A percentile compares a stretch with the other conserved stretches of the same genome.
Conservation (phyloP, 2,113 vertebrate species). For the Gambusia affinis region DNA sequence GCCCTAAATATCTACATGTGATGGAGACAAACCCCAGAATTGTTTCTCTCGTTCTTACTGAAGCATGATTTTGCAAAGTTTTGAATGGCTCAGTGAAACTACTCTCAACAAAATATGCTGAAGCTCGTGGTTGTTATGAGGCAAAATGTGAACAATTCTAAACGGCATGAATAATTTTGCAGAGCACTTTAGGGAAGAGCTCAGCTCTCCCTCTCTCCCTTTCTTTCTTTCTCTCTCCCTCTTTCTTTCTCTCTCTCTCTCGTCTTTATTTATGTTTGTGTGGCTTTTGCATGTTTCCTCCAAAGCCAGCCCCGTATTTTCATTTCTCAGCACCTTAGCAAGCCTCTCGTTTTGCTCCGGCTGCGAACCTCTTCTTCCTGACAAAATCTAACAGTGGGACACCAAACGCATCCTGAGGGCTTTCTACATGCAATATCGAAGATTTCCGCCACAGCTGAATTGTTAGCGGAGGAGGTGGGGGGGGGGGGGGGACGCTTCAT, state of each 20-base stretch:
- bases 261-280: not conserved
- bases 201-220: not conserved
- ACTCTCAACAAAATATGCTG: not conserved
- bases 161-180: not conserved
- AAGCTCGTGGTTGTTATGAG: not conserved
- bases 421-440: conserved; percentile 67
- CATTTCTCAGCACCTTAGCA: conserved; percentile 21
- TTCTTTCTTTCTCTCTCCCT: not conserved
- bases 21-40: too few relatives aligned
- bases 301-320: not conserved
- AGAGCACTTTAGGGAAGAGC: not conserved
- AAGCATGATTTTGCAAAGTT: too few relatives aligned
- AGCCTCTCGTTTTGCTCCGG: conserved; percentile 19
- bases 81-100: too few relatives aligned
- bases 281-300: not conserved
- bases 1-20: too few relatives aligned
- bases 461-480: conserved; percentile 14
- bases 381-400: conserved; percentile 47
- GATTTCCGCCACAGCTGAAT: conserved; percentile 67
- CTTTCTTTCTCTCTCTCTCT: not conserved
- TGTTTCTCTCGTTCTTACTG: too few relatives aligned
- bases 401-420: conserved; percentile 64
- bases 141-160: not conserved
- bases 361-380: conserved; percentile 41
- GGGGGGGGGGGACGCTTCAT: not conserved